Percentiles rank a stretch among this genome's conserved stretches.
phyloP scores from a whole-genome alignment of 2,113 vertebrate genomes.

The Neodon shergylaensis region DNA sequence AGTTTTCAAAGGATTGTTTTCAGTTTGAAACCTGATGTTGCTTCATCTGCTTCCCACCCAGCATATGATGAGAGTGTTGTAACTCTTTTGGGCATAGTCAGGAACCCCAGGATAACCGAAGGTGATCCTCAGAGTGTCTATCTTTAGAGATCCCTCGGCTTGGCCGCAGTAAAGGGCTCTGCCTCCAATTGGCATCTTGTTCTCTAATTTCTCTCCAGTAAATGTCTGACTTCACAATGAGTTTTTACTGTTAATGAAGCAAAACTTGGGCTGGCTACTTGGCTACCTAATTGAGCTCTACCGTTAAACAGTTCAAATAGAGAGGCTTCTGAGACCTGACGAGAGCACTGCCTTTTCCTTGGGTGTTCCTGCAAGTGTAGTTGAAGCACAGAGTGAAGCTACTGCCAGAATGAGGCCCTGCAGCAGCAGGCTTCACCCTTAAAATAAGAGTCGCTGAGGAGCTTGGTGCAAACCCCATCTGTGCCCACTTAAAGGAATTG shows the following conservation, averaged over 20 bases:
- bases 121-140: background rate
- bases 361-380: background rate
- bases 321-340: background rate
- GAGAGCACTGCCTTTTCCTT: conserved; percentile 26
- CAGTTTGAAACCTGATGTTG: background rate
- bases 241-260: background rate
- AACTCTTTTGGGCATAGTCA: background rate
- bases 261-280: conserved; percentile 10
- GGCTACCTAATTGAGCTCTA: background rate
- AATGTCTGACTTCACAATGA: conserved; percentile 38
- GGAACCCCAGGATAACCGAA: background rate
- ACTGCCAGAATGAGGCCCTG: background rate
- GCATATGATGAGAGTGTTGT: background rate
- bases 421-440: conserved; percentile 7
- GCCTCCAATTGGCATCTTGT: background rate
- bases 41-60: background rate
- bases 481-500: background rate
- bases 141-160: conserved; percentile 12
- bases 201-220: conserved; percentile 27
- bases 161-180: background rate
- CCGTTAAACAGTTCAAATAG: background rate
- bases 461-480: background rate
- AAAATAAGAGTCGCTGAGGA: background rate
- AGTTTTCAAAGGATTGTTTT: background rate
- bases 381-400: background rate